Base-by-base conservation (phyloP, 2,113 vertebrate genomes). In the Zingel zingel region DNA sequence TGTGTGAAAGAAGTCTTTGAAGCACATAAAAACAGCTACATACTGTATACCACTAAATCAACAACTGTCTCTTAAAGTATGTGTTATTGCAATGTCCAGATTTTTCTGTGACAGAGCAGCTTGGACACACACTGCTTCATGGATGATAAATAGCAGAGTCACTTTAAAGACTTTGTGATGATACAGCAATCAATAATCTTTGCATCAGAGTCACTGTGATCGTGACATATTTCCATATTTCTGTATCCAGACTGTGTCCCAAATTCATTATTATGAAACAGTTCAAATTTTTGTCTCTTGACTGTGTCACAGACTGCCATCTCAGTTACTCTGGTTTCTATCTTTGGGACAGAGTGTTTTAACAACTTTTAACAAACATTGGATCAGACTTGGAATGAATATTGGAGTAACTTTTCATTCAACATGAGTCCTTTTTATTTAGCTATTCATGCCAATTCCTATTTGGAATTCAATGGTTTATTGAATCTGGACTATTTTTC, bases 211-310 rank as follows among this genome's bases (percentile, higher is more conserved):
- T 71, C 9, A 11, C 18, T n/a, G 21, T 63, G 54, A 72, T 5
- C 45, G 47, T 19, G 39, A 64, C 27, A 23, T 7, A 39, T 54
- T 76, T 53, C 65, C 74, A 14, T 27, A 45, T 51, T 63, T 74
- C 27, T 72, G 6, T 30, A 53, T 76, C 13, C 15, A 74, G 51
- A 84, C 72, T 77, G 25, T 65, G 15, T 50, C 19, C 45, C 45
- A 66, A 39, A 74, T 51, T 45, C n/a, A 58, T 57, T 72, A 61
- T 63, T 13, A 25, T 66, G 66, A 79, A 83, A 21, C 9, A 3
- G 33, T 73, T 77, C 25, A 72, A 68, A 62, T 59, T 47, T 66
- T 77, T 47, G 76, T 72, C 70, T 86, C 79, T 83, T 82, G 75
- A 81, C 39, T 77, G 47, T 81, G 73, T 87, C 47, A 79, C 9